Base-by-base conservation (phyloP, 1,140 invertebrate species). In the Phthorimaea operculella region DNA sequence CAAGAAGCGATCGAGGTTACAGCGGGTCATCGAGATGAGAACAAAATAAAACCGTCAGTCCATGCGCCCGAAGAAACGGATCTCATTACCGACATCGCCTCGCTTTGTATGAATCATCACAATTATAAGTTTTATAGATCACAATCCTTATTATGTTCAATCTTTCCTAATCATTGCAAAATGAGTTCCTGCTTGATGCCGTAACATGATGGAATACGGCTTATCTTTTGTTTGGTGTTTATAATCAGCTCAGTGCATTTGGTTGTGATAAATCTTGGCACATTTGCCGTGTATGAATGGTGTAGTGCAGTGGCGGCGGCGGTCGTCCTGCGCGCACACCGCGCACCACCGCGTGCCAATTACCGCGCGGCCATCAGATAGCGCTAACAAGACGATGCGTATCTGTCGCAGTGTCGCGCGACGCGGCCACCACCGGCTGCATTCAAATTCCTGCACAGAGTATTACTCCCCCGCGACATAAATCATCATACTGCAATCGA, bases 301-400 rank as follows among this genome's bases (percentile, higher is more conserved):
- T 58, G 58, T 21, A 48, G 21, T 28, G 21, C 6, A 52, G 45
- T 55, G 28, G 54, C 55, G 63, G 54, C 36, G 36, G n/a, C 49
- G 21, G 54, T 47, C 50, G 54, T 51, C 21, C 53, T 36, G 51
- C 55, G 63, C 60, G 58, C 52, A n/a, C n/a, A n/a, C n/a, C n/a
- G 59, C 59, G 59, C 63, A 63, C 66, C 64, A n/a, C n/a, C n/a
- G n/a, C n/a, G 76, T 80, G 80, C 81, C 79, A 84, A 82, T 84
- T 80, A 82, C 79, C 74, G 65, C 59, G 36, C 64, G 69, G 63
- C 63, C 74, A 80, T 80, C 79, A 66, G 80, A 84, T 84, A 84
- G 55, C 74, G 69, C 73, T 82, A 84, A 84, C 80, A 79, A 84
- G 77, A 65, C 75, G 80, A 84, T 84, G 72, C 67, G 74, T 83